Conservation (phyloP, 2,113 vertebrate genomes). For the Phoenicopterus ruber region DNA sequence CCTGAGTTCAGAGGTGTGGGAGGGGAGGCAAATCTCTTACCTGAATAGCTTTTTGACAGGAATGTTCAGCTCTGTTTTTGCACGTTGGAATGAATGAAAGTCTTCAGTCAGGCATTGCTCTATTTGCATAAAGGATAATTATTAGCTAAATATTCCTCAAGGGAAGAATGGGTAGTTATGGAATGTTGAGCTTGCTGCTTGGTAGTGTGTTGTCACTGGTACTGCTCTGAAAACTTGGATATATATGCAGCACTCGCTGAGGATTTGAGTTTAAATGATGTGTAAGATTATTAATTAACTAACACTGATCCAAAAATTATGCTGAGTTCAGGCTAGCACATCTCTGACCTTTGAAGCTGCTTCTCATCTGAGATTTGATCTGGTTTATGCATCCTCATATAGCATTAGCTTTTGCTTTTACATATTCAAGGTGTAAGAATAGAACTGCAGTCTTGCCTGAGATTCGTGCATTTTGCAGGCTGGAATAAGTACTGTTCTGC, state of each 20-base stretch:
- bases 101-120: not conserved
- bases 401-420: not conserved
- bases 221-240: not conserved
- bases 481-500: not conserved
- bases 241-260: not conserved
- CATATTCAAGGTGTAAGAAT: not conserved
- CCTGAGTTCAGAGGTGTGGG: not conserved
- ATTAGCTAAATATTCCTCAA: slow-evolving; percentile 16
- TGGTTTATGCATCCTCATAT: not conserved
- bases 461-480: not conserved
- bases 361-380: not conserved
- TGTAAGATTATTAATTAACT: slow-evolving; percentile 62
- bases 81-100: not conserved
- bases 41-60: not conserved
- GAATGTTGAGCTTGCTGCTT: not conserved
- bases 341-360: slow-evolving; percentile 58
- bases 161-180: not conserved
- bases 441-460: not conserved
- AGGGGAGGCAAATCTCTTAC: slow-evolving; percentile 30
- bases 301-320: slow-evolving; percentile 14
- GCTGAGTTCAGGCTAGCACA: slow-evolving; percentile 31
- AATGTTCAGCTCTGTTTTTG: not conserved
- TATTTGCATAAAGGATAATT: slow-evolving; percentile 38
- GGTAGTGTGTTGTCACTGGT: not conserved
- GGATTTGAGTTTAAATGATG: slow-evolving; percentile 50